Base-by-base conservation (phyloP, 2,888 invertebrate genomes). In the Scotopteryx bipunctaria region DNA sequence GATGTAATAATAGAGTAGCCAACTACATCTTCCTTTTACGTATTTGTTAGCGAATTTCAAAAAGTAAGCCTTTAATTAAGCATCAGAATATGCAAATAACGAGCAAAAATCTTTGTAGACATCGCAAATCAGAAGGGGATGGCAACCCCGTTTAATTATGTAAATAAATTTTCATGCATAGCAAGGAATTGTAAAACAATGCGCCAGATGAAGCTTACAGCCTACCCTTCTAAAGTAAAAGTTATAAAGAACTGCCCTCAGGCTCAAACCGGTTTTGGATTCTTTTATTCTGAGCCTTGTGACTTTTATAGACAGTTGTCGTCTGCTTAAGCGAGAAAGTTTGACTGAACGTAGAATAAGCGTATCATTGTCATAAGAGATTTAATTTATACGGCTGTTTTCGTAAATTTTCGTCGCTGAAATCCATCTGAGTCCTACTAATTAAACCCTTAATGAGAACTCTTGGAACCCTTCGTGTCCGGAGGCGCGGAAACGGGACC, bases 161-260 rank as follows among this genome's bases (percentile, higher is more conserved):
- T 83, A 86, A 89, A 89, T 87, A 87, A 80, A 84, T 83, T 85
- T 59, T 83, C 83, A 83, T 86, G 82, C 84, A 82, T 83, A 82
- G 76, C 76, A 78, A 84, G 80, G 78, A 81, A 80, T 77, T 75
- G 70, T 79, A 78, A 81, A 86, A 87, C 85, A 88, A 87, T 80
- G 78, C 78, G 77, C 76, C 85, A 83, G 85, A 83, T 86, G 85
- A 79, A 53, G 64, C 64, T 52, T 48, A 43, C 40, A 15, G 60
- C 67, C 65, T 68, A 76, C 79, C 79, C 78, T 78, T 80, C 71
- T 68, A 75, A 73, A 76, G 71, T 63, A 70, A 81, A 84, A 86
- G 76, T 85, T 72, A 74, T 82, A 80, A 79, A 83, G 78, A 75
- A 73, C 66, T 73, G 78, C 78, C 85, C 81, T 70, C 52, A 56